Conservation (phyloP, 2,797 vertebrate species). For the Spondyliosoma cantharus region DNA sequence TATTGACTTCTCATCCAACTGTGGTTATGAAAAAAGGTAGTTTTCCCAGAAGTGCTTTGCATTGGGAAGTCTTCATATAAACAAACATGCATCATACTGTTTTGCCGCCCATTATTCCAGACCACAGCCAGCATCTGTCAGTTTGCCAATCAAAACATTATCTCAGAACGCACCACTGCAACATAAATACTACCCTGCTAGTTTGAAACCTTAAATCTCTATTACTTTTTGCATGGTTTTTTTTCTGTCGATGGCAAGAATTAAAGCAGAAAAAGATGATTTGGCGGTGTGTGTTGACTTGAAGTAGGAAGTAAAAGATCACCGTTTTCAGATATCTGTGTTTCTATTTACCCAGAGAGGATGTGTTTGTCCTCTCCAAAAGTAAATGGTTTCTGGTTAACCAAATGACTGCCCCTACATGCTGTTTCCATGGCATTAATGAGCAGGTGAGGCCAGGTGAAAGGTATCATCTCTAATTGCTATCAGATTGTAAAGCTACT, state of each 20-base stretch:
- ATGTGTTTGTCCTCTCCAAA: not conserved
- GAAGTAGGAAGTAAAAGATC: not conserved
- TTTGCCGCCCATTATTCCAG: conserved; percentile 1
- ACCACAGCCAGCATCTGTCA: not conserved
- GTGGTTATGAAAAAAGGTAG: not conserved
- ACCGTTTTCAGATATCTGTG: not conserved
- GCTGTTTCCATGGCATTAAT: conserved; percentile 23
- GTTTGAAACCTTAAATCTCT: not conserved
- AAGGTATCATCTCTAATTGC: conserved; percentile 1
- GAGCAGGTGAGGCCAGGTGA: conserved; percentile 21
- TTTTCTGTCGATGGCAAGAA: not conserved
- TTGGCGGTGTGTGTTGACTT: not conserved
- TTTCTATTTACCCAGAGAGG: not conserved
- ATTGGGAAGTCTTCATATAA: not conserved
- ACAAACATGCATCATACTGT: not conserved
- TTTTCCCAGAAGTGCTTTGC: not conserved
- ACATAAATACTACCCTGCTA: not conserved
- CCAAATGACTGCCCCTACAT: not conserved
- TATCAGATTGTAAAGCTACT: conserved; percentile 14
- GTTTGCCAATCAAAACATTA: conserved; percentile 12
- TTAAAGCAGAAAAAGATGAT: not conserved
- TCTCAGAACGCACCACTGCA: not conserved
- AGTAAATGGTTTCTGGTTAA: not conserved
- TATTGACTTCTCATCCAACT: conserved; percentile 2
- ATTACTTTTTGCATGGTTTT: not conserved